A percentile compares a stretch with the other conserved stretches of the same genome.
Conservation (phyloP, 2,888 invertebrate genomes). For the Coenonympha glycerion region DNA sequence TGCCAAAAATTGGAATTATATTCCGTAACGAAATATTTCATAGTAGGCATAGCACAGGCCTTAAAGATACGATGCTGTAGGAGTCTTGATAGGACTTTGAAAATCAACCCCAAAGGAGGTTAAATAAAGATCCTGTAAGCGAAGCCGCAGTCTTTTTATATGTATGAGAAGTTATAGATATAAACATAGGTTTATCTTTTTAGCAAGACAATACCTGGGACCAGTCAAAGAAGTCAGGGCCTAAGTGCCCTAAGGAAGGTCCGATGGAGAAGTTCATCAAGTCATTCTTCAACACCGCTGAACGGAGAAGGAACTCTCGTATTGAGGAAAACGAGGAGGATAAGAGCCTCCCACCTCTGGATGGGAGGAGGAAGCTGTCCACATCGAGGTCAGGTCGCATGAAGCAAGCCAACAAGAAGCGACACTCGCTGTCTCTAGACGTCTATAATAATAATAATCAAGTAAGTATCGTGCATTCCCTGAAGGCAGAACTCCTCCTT, state of each 20-base stretch:
- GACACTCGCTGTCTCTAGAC: conserved; percentile 69
- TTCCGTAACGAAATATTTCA: too few relatives aligned
- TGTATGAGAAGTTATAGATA: too few relatives aligned
- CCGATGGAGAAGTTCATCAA: conserved; percentile 66
- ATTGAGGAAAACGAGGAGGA: conserved; percentile 52
- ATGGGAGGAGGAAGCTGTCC: conserved; percentile 63
- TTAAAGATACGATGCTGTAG: too few relatives aligned
- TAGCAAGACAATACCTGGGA: background rate
- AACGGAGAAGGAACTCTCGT: conserved; percentile 40
- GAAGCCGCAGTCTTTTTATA: too few relatives aligned
- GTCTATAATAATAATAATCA: conserved; percentile 74
- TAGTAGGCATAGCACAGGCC: too few relatives aligned
- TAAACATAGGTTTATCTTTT: too few relatives aligned
- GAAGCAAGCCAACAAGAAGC: conserved; percentile 72
- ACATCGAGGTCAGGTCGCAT: conserved; percentile 78
- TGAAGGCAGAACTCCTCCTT: background rate
- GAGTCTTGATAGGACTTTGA: too few relatives aligned
- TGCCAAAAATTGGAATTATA: too few relatives aligned
- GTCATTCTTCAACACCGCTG: conserved; percentile 53
- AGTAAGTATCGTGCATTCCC: conserved; percentile 39
- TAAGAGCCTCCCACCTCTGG: conserved; percentile 41
- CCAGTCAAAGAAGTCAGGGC: background rate
- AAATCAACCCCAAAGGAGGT: too few relatives aligned
- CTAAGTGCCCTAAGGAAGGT: background rate
- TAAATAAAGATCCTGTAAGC: too few relatives aligned